Conservation (phyloP, 2,797 vertebrate species). For the Pyrrhura leucotis region DNA sequence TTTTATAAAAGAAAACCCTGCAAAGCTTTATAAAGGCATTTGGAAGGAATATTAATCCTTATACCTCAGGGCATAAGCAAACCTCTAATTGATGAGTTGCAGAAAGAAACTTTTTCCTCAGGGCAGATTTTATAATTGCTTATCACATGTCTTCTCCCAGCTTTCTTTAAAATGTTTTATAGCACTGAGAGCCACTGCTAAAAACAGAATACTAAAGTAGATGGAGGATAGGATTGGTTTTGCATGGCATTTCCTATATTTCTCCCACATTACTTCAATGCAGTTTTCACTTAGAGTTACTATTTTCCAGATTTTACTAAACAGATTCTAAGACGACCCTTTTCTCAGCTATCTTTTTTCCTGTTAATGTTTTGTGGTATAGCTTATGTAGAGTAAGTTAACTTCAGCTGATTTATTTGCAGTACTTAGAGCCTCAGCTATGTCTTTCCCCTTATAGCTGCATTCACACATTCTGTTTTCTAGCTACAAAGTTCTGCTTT, state of each 20-base stretch:
- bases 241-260: background rate
- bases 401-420: background rate
- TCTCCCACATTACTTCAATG: background rate
- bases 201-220: constrained; percentile 17
- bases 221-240: background rate
- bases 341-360: background rate
- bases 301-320: background rate
- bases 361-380: background rate
- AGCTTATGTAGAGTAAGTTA: background rate
- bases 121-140: constrained; percentile 32
- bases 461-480: constrained; percentile 32
- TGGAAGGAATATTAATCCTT: background rate
- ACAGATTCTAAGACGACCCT: background rate
- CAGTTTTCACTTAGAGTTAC: background rate
- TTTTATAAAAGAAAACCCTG: background rate
- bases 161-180: background rate
- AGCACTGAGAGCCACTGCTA: background rate
- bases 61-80: constrained; percentile 31
- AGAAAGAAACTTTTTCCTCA: constrained; percentile 15
- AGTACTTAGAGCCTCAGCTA: background rate
- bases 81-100: background rate
- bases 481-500: background rate
- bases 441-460: background rate
- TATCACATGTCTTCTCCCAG: background rate
- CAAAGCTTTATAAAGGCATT: background rate